Evolutionary conservation across 64 coral and sea anemone genomes (phyloP).

Genomic region (Trachythela sp.): DNA sequence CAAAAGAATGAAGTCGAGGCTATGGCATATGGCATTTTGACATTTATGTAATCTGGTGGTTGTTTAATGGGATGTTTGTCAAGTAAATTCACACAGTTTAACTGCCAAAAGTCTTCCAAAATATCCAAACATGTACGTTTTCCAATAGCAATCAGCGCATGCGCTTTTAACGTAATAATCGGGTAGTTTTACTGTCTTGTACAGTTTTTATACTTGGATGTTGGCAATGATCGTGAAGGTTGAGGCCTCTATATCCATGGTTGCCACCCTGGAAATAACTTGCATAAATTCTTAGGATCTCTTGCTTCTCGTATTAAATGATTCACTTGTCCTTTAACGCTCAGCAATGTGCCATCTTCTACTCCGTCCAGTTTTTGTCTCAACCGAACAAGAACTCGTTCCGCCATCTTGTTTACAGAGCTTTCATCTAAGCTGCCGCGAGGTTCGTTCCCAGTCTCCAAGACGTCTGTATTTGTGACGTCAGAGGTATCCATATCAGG

Average conservation of each 20-base stretch:
- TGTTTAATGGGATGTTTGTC: too few relatives aligned
- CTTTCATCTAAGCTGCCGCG: conserved; percentile 30
- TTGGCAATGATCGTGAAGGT: too few relatives aligned
- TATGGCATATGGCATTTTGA: too few relatives aligned
- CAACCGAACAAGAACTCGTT: conserved; percentile 68
- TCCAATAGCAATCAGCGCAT: too few relatives aligned
- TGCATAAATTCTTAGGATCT: conserved; percentile 84
- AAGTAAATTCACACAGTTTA: too few relatives aligned
- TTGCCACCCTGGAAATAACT: conserved; percentile 87
- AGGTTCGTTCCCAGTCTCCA: conserved; percentile 30
- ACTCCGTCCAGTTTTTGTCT: conserved; percentile 86
- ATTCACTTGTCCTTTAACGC: conserved; percentile 88
- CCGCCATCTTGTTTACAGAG: conserved; percentile 90
- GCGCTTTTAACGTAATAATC: too few relatives aligned
- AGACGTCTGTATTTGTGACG: conserved; percentile 33
- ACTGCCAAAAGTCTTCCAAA: too few relatives aligned
- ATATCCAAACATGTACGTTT: too few relatives aligned
- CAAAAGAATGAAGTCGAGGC: too few relatives aligned
- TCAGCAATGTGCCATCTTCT: conserved; percentile 80
- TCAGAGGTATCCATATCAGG: conserved; percentile 59
- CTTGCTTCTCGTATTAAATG: conserved; percentile 90
- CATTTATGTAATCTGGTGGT: too few relatives aligned
- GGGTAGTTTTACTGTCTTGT: too few relatives aligned
- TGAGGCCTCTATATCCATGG: conserved; percentile 89
- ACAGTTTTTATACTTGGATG: too few relatives aligned